Evolutionary conservation across 2,797 vertebrate genomes (phyloP).

Genomic region (Malurus leucopterus): DNA sequence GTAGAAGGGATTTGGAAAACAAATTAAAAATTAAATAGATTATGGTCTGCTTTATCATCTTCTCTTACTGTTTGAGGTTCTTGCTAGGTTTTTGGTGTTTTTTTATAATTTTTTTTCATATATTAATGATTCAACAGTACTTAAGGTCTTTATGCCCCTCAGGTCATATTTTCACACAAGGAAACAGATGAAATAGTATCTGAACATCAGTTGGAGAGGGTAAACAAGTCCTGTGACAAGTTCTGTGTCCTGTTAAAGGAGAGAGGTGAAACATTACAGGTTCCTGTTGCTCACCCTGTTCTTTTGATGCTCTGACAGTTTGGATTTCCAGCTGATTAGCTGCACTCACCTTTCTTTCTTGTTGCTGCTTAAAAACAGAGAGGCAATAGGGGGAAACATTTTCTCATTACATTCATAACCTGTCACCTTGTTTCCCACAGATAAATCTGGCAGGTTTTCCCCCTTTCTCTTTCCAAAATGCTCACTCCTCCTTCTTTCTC

Average conservation of each 20-base stretch:
- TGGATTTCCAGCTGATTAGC: neutral
- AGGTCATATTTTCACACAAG: neutral
- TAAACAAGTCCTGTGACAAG: neutral
- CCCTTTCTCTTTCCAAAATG: neutral
- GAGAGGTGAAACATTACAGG: neutral
- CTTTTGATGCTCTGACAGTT: neutral
- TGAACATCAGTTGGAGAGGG: neutral
- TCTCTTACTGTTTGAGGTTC: neutral
- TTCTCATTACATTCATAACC: neutral
- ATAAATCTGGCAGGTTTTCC: neutral
- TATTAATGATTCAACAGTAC: neutral
- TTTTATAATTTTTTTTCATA: neutral
- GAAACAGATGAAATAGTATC: neutral
- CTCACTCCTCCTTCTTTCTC: neutral
- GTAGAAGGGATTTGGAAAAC: neutral
- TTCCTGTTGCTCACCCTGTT: neutral
- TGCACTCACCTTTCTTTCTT: neutral
- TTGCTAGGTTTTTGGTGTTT: neutral
- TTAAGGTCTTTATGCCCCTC: neutral
- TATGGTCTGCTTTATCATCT: neutral
- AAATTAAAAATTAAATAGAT: neutral
- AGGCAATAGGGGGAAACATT: neutral
- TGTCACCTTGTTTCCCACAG: neutral
- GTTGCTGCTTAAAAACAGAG: neutral
- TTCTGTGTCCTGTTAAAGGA: neutral